Conservation (phyloP, 2,888 invertebrate genomes). For the Aporophyla lueneburgensis region DNA sequence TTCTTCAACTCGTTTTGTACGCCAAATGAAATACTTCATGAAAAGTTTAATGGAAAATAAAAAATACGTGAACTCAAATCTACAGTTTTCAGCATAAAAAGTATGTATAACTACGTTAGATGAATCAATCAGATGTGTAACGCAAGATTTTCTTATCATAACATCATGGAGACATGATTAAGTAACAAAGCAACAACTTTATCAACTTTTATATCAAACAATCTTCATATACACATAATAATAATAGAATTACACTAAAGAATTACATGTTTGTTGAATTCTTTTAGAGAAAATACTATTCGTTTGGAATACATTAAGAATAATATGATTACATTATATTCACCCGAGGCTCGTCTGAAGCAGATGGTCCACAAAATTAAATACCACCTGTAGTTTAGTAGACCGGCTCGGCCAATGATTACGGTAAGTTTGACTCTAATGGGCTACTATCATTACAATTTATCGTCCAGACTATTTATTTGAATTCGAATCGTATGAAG, state of each 20-base stretch:
- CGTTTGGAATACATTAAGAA: slow-evolving; percentile 67
- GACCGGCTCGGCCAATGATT: slow-evolving; percentile 79
- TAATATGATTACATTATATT: slow-evolving; percentile 70
- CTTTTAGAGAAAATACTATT: slow-evolving; percentile 54
- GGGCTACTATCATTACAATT: slow-evolving; percentile 79
- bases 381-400: slow-evolving; percentile 84
- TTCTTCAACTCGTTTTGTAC: slow-evolving; percentile 15
- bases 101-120: neutral
- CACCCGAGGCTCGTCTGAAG: slow-evolving; percentile 59
- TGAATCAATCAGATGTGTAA: slow-evolving; percentile 9
- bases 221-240: slow-evolving; percentile 59
- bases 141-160: slow-evolving; percentile 18
- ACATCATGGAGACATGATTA: slow-evolving; percentile 39
- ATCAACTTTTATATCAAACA: slow-evolving; percentile 46
- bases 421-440: slow-evolving; percentile 81
- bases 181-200: slow-evolving; percentile 54
- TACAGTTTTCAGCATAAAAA: neutral
- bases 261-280: slow-evolving; percentile 61
- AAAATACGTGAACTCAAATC: neutral
- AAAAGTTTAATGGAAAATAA: neutral
- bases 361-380: slow-evolving; percentile 76
- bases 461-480: slow-evolving; percentile 81
- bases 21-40: neutral
- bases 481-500: slow-evolving; percentile 75
- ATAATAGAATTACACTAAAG: slow-evolving; percentile 52